phyloP scores from a whole-genome alignment of 2,797 vertebrate species.

The Sebastes goodei region DNA sequence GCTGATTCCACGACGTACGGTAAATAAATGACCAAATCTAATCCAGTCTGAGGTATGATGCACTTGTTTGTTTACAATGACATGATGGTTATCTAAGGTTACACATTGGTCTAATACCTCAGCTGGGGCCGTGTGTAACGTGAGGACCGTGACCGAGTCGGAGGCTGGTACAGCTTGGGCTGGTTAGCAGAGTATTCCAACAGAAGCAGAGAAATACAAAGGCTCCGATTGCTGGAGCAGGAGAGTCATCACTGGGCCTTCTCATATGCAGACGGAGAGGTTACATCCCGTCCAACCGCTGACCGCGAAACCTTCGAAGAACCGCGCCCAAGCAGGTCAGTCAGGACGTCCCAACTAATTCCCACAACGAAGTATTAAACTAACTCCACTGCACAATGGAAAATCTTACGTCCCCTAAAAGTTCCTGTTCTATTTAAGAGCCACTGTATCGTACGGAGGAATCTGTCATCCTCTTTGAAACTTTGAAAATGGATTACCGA shows the following conservation, averaged over 20 bases:
- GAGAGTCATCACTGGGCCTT: constrained; percentile 34
- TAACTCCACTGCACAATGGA: constrained; percentile 9
- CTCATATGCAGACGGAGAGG: constrained; percentile 40
- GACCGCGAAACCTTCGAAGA: constrained; percentile 11
- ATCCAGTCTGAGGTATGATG: constrained; percentile 13
- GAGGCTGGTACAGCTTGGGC: constrained; percentile 25
- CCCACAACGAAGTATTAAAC: constrained; percentile 25
- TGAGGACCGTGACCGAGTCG: constrained; percentile 1
- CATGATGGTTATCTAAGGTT: constrained; percentile 36
- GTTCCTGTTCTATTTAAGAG: constrained; percentile 31
- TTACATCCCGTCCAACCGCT: constrained; percentile 27
- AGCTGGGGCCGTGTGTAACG: constrained; percentile 15
- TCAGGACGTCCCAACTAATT: constrained; percentile 35
- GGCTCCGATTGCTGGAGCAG: constrained; percentile 13
- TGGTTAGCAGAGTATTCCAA: constrained; percentile 30
- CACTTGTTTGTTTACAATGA: constrained; percentile 36
- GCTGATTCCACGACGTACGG: constrained; percentile 10
- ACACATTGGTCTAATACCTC: constrained; percentile 1
- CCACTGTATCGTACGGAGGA: constrained; percentile 27
- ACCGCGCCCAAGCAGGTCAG: constrained; percentile 52
- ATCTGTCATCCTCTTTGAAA: constrained; percentile 46
- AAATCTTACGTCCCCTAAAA: constrained; percentile 13
- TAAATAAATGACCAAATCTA: constrained; percentile 29
- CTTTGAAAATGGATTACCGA: constrained; percentile 59
- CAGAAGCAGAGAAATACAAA: constrained; percentile 45